These are phyloP conservation scores for Ischnura elegans DNA, from an alignment of 2,888 invertebrate species.

Conservation along the genomic window DNA sequence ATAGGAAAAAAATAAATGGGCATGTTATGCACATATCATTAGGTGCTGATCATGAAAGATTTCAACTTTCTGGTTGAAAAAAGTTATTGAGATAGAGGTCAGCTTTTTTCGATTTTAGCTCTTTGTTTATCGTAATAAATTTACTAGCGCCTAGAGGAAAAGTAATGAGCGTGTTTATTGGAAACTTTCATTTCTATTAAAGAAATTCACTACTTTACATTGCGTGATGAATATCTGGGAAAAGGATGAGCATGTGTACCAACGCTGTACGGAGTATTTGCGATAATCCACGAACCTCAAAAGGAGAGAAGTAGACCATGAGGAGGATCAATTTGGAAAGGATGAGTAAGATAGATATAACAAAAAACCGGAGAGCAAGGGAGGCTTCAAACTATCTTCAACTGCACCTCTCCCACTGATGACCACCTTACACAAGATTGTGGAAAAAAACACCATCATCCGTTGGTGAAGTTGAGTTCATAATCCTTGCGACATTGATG, in stretches of 20 bases:
- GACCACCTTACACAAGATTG: neutral
- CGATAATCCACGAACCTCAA: neutral
- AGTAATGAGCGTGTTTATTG: no score
- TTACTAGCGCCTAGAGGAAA: no score
- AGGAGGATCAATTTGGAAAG: neutral
- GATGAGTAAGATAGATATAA: neutral
- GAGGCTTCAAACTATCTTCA: neutral
- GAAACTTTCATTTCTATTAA: no score
- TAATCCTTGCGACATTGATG: neutral
- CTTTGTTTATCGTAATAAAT: no score
- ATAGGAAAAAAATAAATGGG: no score
- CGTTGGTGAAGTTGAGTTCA: neutral
- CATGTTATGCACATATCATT: no score
- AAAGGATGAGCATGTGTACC: no score
- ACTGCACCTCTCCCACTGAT: neutral
- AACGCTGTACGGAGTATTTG: neutral
- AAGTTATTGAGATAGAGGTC: no score
- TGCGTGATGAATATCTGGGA: neutral
- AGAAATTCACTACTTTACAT: neutral
- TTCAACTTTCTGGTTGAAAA: no score
- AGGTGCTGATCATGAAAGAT: no score
- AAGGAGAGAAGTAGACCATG: neutral
- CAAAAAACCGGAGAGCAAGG: neutral
- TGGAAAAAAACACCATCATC: neutral
- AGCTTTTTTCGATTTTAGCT: no score